A percentile compares a stretch with the other conserved stretches of the same genome.
Conservation (phyloP, 1,140 invertebrate genomes). For the Penaeus chinensis region DNA sequence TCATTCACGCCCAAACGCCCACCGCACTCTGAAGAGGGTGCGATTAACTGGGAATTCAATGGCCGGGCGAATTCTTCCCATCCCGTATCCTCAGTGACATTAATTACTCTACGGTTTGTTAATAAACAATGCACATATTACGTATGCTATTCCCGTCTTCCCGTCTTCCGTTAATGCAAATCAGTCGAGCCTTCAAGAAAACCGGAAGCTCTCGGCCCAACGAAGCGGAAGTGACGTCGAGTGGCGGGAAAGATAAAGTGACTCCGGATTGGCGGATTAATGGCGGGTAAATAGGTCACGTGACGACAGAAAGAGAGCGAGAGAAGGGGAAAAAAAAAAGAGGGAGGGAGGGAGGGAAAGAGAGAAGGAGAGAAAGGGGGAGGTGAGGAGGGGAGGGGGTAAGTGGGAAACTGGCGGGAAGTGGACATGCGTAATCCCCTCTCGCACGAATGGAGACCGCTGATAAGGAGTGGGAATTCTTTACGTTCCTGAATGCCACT, state of each 20-base stretch:
- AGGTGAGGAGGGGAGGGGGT: not conserved
- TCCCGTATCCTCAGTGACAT: too few species aligned
- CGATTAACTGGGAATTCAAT: too few species aligned
- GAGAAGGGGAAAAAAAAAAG: not conserved
- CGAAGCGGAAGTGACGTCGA: constrained; percentile 54
- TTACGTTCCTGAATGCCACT: not conserved
- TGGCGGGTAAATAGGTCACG: constrained; percentile 48
- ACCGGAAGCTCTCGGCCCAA: not conserved
- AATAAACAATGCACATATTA: too few species aligned
- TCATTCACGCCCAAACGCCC: too few species aligned
- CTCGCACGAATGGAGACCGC: constrained; percentile 40
- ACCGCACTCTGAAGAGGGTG: too few species aligned
- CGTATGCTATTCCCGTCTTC: too few species aligned
- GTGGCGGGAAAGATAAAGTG: constrained; percentile 53
- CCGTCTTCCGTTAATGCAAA: not conserved
- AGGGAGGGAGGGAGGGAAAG: not conserved
- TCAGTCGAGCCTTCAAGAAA: not conserved
- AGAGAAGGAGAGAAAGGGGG: not conserved
- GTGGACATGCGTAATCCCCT: constrained; percentile 57
- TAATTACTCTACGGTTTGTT: too few species aligned
- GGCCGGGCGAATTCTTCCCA: too few species aligned
- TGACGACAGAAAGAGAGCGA: constrained; percentile 34
- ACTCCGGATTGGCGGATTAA: constrained; percentile 52
- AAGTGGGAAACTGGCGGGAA: constrained; percentile 38
- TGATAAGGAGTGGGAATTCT: constrained; percentile 49